These are phyloP conservation scores for Morinoia aosen DNA, from an alignment of 2,888 invertebrate species.

Conservation along the genomic window DNA sequence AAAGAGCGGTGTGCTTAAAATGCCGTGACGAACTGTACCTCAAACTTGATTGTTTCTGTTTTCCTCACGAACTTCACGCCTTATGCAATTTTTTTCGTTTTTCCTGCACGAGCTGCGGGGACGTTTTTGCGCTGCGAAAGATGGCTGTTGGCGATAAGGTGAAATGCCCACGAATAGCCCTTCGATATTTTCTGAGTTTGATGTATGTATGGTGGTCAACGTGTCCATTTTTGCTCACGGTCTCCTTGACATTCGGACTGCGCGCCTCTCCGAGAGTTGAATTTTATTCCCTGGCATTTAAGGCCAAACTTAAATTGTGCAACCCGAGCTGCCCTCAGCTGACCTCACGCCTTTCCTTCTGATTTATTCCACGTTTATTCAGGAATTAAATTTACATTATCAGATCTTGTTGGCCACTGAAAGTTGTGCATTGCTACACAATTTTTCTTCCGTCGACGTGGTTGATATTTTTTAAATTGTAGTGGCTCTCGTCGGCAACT, in stretches of 20 bases:
- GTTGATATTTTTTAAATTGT: not conserved
- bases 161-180: not conserved
- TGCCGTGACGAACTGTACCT: not conserved
- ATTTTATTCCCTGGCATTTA: constrained; percentile 9
- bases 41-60: not conserved
- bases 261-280: not conserved
- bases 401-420: not conserved
- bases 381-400: not conserved
- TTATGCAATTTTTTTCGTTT: not conserved
- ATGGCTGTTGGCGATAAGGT: not conserved
- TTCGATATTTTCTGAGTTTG: constrained; percentile 12
- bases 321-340: not conserved
- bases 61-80: not conserved
- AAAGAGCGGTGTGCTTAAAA: not conserved
- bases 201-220: not conserved
- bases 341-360: not conserved
- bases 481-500: too few relatives aligned
- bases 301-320: not conserved
- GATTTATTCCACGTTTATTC: not conserved
- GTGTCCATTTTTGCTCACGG: not conserved
- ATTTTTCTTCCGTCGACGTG: not conserved
- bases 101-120: not conserved
- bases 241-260: not conserved
- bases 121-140: not conserved
- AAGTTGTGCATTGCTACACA: not conserved